Conservation (phyloP, 2,888 invertebrate genomes). For the Schizaphis graminum region DNA sequence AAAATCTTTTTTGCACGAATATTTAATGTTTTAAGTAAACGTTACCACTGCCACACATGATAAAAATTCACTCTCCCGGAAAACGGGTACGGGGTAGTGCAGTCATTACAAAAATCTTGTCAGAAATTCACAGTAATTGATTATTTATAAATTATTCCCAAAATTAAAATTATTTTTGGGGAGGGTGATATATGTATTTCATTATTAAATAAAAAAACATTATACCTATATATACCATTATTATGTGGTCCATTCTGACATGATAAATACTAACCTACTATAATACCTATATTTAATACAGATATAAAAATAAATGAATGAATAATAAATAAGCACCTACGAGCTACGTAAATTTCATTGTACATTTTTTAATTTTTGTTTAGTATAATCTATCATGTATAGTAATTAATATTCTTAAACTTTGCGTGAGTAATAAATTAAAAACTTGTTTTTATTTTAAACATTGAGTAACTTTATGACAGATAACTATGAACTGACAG, state of each 20-base stretch:
- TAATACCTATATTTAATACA: background rate
- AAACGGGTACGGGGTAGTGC: too few relatives aligned
- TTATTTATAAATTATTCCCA: too few relatives aligned
- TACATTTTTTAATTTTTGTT: background rate
- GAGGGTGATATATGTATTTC: too few relatives aligned
- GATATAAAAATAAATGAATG: background rate
- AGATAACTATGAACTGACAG: background rate
- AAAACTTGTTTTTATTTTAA: slow-evolving; percentile 24
- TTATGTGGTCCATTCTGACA: background rate
- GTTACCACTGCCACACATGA: too few relatives aligned
- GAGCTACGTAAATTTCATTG: background rate
- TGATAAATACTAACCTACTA: background rate
- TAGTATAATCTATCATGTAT: background rate
- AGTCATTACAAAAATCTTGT: too few relatives aligned
- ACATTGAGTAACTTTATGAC: background rate
- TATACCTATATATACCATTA: too few relatives aligned
- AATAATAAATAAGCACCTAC: background rate
- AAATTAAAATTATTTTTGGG: too few relatives aligned
- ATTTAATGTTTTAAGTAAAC: too few relatives aligned
- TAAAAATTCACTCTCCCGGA: too few relatives aligned
- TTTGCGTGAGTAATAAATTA: background rate
- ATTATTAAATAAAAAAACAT: too few relatives aligned
- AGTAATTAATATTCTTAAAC: background rate
- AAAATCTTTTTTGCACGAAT: too few relatives aligned
- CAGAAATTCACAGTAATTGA: too few relatives aligned